phyloP scores from a whole-genome alignment of 2,797 vertebrate genomes.

The Lepidocolaptes lacrymiger region DNA sequence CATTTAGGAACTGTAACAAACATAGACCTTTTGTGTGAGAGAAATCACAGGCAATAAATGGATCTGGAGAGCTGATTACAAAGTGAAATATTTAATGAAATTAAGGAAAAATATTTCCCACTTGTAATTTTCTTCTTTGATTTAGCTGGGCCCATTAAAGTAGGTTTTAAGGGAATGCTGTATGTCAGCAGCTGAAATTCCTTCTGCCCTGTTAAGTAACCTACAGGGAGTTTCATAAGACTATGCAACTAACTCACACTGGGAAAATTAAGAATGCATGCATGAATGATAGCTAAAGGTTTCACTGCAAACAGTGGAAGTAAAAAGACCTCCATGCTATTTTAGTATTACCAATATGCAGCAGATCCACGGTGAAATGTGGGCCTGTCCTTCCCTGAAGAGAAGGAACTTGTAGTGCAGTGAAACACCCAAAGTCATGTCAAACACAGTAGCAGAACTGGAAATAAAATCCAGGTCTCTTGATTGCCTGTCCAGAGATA shows the following conservation, averaged over 20 bases:
- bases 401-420: neutral
- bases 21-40: neutral
- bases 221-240: slow-evolving; percentile 36
- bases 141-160: slow-evolving; percentile 29
- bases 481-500: slow-evolving; percentile 36
- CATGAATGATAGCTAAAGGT: slow-evolving; percentile 40
- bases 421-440: slow-evolving; percentile 11
- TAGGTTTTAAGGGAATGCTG: neutral
- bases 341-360: neutral
- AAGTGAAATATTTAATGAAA: slow-evolving; percentile 15
- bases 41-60: neutral
- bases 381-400: neutral
- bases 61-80: neutral
- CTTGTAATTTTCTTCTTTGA: neutral
- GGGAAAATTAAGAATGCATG: slow-evolving; percentile 30
- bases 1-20: neutral
- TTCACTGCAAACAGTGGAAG: slow-evolving; percentile 17
- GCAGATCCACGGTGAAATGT: neutral
- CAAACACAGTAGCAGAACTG: neutral
- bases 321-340: neutral
- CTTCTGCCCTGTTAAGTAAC: slow-evolving; percentile 58
- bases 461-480: slow-evolving; percentile 47
- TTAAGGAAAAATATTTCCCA: neutral
- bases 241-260: neutral
- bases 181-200: slow-evolving; percentile 44